Base-by-base conservation (phyloP, 2,113 vertebrate genomes). In the Nicator chloris region DNA sequence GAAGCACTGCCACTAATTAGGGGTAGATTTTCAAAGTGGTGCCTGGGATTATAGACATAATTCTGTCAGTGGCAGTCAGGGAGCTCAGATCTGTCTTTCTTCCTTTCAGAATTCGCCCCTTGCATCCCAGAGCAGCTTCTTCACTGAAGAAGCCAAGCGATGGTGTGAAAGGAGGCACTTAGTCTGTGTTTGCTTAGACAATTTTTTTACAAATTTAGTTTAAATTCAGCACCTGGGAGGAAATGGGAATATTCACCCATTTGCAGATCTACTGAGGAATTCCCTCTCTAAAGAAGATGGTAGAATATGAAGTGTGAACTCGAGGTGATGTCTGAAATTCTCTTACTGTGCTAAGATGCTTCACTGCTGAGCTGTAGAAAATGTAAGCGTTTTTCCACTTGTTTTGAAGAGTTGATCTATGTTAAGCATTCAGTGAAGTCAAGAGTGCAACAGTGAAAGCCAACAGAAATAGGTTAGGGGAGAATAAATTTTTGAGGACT, bases 1-100 rank as follows among this genome's bases (percentile, higher is more conserved):
- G 77, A 89, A 92, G 73, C 77, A 33, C 49, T 87, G 70, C 77
- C 42, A 19, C 84, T 93, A 95, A 93, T 95, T 85, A 93, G 66
- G 28, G 54, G 53, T 79, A 60, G 61, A 76, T 91, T 96, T 91
- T 85, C 84, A 45, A 85, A 91, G 78, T 68, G 72, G 35, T 71
- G 44, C 65, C 73, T 76, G 61, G 84, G 78, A 95, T 92, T 95
- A 76, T 28, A 76, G 50, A 69, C 16, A 16, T 95, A 78, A 93
- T 92, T 79, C 65, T 87, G 40, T 65, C 60, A 71, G 37, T 56
- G 60, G 40, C 31, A 72, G 49, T 33, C 63, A 56, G 16, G 24
- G 65, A 90, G 69, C 51, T 92, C 65, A 84, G 39, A 42, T 77
- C 72, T 4, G 2, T 3, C 1, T 84, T 75, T 85, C 6, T n/a